These are phyloP conservation scores for Erebia epiphron DNA, from an alignment of 2,888 invertebrate genomes.

Conservation along the genomic window DNA sequence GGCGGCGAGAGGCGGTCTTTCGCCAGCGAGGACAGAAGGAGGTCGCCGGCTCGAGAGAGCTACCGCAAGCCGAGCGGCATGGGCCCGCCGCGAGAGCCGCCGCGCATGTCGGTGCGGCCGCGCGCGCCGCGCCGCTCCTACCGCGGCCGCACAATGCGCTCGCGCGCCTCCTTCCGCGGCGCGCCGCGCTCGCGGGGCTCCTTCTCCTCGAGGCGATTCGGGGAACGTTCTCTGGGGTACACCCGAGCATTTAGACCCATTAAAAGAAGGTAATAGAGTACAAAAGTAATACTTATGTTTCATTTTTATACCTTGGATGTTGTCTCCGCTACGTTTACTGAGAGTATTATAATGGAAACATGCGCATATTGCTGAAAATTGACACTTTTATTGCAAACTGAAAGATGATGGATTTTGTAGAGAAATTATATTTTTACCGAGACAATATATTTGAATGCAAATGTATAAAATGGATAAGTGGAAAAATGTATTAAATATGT, in stretches of 20 bases:
- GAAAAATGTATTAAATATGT: conserved; percentile 1
- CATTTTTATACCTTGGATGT: conserved; percentile 46
- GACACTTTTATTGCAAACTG: not conserved
- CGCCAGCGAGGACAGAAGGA: conserved; percentile 80
- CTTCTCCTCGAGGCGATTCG: conserved; percentile 67
- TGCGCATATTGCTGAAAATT: not conserved
- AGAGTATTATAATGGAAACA: conserved; percentile 11
- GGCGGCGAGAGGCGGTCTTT: conserved; percentile 75
- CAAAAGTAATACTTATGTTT: conserved; percentile 52
- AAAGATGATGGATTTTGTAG: conserved; percentile 1
- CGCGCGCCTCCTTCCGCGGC: conserved; percentile 81
- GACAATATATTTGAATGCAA: not conserved
- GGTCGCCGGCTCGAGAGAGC: conserved; percentile 78
- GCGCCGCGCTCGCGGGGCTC: conserved; percentile 79
- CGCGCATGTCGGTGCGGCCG: conserved; percentile 66
- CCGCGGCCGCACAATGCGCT: conserved; percentile 80
- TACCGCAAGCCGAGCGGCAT: conserved; percentile 77
- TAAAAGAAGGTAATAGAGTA: conserved; percentile 78
- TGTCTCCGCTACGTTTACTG: conserved; percentile 7
- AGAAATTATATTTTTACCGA: not conserved
- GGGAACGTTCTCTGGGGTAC: conserved; percentile 70
- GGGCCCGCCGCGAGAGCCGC: conserved; percentile 75
- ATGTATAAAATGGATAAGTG: not conserved
- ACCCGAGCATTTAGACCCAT: conserved; percentile 73
- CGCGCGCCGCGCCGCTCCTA: conserved; percentile 80